Evolutionary conservation across 2,113 vertebrate species (phyloP), one percentile per base, ranked within the genome.

Genomic region (Pseudopodoces humilis): DNA sequence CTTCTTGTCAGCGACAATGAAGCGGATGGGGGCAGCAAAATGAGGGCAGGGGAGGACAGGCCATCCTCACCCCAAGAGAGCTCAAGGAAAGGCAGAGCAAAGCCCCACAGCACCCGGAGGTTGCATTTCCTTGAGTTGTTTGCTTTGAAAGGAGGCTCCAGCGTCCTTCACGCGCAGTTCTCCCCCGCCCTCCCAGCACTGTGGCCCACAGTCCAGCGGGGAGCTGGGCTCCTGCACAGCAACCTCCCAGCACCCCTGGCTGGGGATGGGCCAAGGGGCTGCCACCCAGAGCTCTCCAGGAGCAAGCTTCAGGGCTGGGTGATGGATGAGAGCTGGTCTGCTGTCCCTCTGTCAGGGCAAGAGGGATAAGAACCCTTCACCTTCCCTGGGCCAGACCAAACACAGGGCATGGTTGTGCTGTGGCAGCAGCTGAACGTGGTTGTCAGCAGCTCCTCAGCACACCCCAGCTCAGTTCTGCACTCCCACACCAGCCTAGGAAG

Each of bases 111-210:
- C 43, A 59, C 58, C 39, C 1, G 43, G 80, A 83, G 79, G 49
- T 25, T 72, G 56, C 39, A 8, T 59, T 95, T 88, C 79, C 78
- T 83, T 30, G 41, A 87, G 82, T 71, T 77, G 88, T 92, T 94
- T 86, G 88, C 70, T 91, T 78, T 84, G 76, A 53, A 81, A 92
- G 91, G 88, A 88, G 77, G 86, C 22, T 74, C 72, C 65, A 30
- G 80, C 0, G 1, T 76, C 71, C 46, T 91, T 86, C 80, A 63
- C 0, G 1, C 5, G 7, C 0, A 2, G 84, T 33, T 82, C 85
- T 75, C 9, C 86, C 16, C 49, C 6, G 0, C 84, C 84, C 74
- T 83, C 49, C 28, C 5, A 6, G 75, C 2, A 2, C 30, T 0
- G 0, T 5, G 7, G 58, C 68, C 10, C 15, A 55, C 23, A 39